Evolutionary conservation across 2,113 vertebrate species (phyloP), one percentile per base, ranked within the genome.

Genomic region (Suricata suricatta): DNA sequence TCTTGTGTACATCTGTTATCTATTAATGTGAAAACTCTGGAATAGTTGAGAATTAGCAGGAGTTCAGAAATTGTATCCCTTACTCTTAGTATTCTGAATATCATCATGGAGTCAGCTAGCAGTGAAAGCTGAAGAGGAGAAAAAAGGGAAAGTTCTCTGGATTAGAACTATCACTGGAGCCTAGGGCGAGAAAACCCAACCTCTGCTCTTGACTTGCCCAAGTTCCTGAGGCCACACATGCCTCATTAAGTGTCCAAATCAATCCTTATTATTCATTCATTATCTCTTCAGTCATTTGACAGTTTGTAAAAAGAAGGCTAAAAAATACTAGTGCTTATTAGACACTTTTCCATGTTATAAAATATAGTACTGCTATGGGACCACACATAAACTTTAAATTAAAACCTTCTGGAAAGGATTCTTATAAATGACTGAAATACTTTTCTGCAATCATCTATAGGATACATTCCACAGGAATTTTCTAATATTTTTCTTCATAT

Each of bases 41-140:
- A 97, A 95, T 95, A 95, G 76, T 95, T 97, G 83, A 98, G 86
- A 98, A 98, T 96, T 97, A 63, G 97, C 94, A 96, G 95, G 96
- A 97, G 96, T 95, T 89, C 98, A 90, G 96, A 98, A 98, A 98
- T 87, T 96, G 88, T 95, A 98, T 66, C 93, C 74, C 21, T 6
- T 52, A 33, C 81, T 96, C 93, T 98, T 98, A 98, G 93, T 96
- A 96, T 98, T 97, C 79, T 98, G 98, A 97, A 89, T 50, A 98
- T 98, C 96, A 98, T 98, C 94, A 89, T 17, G 82, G 95, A 98
- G 98, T 99, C 98, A 98, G 63, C 80, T 99, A 99, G 90, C 98
- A 98, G 88, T 98, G 98, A 98, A 99, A 99, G 97, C 86, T 97
- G 98, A 99, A 98, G n/a, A n/a, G n/a, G n/a, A n/a, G n/a, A n/a